phyloP scores from a whole-genome alignment of 2,113 vertebrate genomes.

The Cinclus cinclus region DNA sequence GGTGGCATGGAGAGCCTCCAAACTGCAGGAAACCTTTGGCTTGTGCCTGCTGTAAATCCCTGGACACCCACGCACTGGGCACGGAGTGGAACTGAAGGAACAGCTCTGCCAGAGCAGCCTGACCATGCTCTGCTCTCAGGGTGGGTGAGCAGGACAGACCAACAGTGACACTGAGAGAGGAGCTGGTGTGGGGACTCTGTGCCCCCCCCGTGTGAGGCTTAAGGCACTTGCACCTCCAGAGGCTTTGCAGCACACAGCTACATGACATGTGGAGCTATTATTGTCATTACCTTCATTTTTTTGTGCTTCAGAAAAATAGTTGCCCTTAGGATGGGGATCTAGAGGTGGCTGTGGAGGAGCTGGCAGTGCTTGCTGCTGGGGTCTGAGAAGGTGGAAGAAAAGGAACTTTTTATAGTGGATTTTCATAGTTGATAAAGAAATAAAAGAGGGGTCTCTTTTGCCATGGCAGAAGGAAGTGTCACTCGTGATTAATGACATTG shows the following conservation, averaged over 20 bases:
- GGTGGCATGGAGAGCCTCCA: background rate
- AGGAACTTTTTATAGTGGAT: background rate
- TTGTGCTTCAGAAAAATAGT: background rate
- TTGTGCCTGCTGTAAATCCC: background rate
- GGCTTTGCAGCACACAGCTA: background rate
- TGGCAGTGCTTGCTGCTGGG: background rate
- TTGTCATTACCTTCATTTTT: background rate
- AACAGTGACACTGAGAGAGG: fast-evolving
- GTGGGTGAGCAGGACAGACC: background rate
- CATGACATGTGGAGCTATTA: background rate
- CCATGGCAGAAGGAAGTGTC: background rate
- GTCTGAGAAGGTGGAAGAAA: background rate
- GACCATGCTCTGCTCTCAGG: fast-evolving
- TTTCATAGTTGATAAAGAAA: background rate
- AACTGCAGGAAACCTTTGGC: background rate
- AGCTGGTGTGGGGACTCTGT: background rate
- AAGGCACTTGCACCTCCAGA: background rate
- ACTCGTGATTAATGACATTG: background rate
- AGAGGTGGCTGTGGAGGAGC: background rate
- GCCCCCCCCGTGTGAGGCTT: background rate
- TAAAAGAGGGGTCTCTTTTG: background rate
- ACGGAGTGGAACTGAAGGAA: background rate
- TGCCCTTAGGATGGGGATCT: background rate
- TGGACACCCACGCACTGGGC: fast-evolving
- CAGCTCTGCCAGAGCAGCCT: background rate